These are phyloP conservation scores for Campylomormyrus tamandua DNA, from an alignment of 2,113 vertebrate genomes.

Conservation along the genomic window DNA sequence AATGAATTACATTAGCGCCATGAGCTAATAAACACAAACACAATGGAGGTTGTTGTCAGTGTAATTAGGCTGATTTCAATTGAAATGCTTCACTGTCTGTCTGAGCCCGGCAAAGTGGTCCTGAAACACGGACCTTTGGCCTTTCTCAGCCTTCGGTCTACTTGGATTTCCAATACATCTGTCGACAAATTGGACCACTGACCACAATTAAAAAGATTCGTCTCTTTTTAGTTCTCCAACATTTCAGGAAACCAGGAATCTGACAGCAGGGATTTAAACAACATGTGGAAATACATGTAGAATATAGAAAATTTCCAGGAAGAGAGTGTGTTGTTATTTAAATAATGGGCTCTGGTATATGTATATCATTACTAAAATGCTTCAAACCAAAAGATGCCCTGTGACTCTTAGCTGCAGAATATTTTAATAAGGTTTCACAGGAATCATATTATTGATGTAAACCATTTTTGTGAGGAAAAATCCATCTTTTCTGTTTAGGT, in stretches of 20 bases:
- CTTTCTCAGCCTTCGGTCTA: neutral
- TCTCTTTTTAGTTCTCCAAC: constrained; percentile 20
- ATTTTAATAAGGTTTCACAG: neutral
- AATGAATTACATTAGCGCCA: neutral
- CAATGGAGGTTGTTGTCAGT: neutral
- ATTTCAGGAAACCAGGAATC: constrained; percentile 24
- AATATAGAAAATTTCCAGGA: neutral
- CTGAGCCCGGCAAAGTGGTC: neutral
- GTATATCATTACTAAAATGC: neutral
- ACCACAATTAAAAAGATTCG: constrained; percentile 32
- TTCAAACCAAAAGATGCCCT: neutral
- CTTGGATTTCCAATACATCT: constrained; percentile 9
- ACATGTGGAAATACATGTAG: neutral
- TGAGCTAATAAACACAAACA: neutral
- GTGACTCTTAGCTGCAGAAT: neutral
- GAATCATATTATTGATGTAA: neutral
- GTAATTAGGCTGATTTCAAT: constrained; percentile 5
- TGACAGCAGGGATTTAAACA: neutral
- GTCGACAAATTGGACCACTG: constrained; percentile 24
- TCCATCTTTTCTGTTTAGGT: neutral
- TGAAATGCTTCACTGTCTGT: neutral
- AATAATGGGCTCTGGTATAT: neutral
- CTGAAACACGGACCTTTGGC: neutral
- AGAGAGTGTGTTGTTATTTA: neutral
- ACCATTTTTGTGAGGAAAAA: neutral